These are phyloP conservation scores for Coilia nasus DNA, from an alignment of 2,797 vertebrate species.

Conservation along the genomic window DNA sequence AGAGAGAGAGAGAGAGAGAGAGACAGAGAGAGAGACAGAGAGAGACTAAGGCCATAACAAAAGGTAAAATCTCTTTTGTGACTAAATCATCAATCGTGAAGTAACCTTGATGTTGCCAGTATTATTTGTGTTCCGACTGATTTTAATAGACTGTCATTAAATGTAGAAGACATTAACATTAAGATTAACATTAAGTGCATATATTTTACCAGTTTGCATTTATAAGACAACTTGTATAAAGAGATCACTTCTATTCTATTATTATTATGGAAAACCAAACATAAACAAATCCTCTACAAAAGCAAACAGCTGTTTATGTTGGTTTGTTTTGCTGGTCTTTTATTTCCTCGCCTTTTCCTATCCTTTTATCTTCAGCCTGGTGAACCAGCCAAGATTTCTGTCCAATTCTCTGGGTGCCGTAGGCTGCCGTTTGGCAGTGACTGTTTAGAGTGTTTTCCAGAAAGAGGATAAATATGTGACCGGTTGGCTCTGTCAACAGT, in stretches of 20 bases:
- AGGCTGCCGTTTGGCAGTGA: not conserved
- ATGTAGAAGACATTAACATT: not conserved
- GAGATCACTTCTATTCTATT: not conserved
- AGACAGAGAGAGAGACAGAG: too few species aligned
- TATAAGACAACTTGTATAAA: not conserved
- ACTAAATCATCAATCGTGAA: too few species aligned
- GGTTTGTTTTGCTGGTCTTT: constrained; percentile 6
- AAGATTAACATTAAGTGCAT: too few species aligned
- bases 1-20: too few species aligned
- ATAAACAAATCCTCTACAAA: not conserved
- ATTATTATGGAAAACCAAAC: constrained; percentile 3
- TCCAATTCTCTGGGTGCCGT: not conserved
- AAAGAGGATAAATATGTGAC: not conserved
- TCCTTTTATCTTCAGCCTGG: constrained; percentile 16
- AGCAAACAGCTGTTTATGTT: constrained; percentile 7
- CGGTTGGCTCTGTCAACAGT: not conserved
- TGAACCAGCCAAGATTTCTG: not conserved
- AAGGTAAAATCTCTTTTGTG: too few species aligned
- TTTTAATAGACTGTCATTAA: not conserved
- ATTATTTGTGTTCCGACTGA: not conserved
- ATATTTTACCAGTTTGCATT: not conserved
- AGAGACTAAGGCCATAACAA: too few species aligned
- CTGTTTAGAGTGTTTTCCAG: not conserved
- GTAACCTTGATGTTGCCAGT: too few species aligned
- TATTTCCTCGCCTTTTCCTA: constrained; percentile 14